Evolutionary conservation across 2,888 invertebrate species (phyloP).

Genomic region (Matsumyia berberina): DNA sequence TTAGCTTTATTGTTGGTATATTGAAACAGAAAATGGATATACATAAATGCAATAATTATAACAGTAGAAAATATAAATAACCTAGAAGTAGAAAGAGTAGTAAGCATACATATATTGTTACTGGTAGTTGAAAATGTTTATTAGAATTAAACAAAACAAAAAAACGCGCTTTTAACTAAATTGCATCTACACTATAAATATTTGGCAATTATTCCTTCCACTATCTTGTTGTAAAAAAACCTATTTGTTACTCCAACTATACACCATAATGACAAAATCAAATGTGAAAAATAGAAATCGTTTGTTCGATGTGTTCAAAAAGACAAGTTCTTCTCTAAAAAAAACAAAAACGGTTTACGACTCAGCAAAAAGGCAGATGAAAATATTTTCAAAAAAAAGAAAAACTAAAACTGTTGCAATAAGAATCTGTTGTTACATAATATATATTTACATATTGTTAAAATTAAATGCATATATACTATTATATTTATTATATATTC

Average conservation of each 20-base stretch:
- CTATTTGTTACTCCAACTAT: conserved; percentile 6
- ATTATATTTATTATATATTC: conserved; percentile 33
- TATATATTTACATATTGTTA: conserved; percentile 64
- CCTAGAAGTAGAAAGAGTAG: not conserved
- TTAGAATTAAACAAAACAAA: conserved; percentile 31
- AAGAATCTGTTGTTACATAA: conserved; percentile 47
- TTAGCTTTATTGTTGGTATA: conserved; percentile 58
- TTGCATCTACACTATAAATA: conserved; percentile 38
- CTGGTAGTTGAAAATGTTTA: conserved; percentile 62
- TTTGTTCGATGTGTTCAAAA: conserved; percentile 57
- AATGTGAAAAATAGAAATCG: conserved; percentile 3
- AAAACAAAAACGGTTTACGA: conserved; percentile 32
- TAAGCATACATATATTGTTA: conserved; percentile 29
- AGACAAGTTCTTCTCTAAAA: conserved; percentile 38
- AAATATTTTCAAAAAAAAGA: conserved; percentile 12
- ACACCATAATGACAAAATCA: conserved; percentile 28
- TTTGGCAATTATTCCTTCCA: conserved; percentile 65
- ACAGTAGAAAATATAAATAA: not conserved
- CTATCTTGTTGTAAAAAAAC: conserved; percentile 22
- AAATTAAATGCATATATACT: conserved; percentile 39
- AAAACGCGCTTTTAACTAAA: conserved; percentile 42
- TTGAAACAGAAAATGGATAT: not conserved
- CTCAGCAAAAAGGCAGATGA: not conserved
- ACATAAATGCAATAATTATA: conserved; percentile 45
- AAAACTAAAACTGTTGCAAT: conserved; percentile 24